phyloP scores from a whole-genome alignment of 2,888 invertebrate genomes.

The Nephrotoma flavescens region DNA sequence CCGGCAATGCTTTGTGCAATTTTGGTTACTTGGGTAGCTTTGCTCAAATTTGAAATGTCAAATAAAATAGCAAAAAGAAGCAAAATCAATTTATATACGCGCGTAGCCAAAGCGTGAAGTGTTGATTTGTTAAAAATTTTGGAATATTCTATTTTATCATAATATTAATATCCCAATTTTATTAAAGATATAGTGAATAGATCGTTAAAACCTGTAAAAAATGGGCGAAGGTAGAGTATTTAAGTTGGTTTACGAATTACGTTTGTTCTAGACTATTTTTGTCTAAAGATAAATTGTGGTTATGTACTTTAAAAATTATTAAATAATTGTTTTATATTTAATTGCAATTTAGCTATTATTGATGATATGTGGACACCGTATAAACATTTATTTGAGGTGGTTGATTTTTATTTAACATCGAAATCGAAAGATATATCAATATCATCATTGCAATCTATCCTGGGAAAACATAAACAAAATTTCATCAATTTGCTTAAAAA shows the following conservation, averaged over 20 bases:
- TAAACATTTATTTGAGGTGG: slow-evolving; percentile 55
- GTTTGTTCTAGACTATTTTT: neutral
- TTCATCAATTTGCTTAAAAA: slow-evolving; percentile 74
- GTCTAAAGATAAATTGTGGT: neutral
- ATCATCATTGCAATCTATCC: slow-evolving; percentile 48
- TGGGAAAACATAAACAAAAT: slow-evolving; percentile 71
- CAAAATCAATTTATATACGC: too few species aligned
- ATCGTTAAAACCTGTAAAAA: neutral
- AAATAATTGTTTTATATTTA: neutral
- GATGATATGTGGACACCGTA: slow-evolving; percentile 78
- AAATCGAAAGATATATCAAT: slow-evolving; percentile 43
- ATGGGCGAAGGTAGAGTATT: neutral
- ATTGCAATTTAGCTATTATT: slow-evolving; percentile 17
- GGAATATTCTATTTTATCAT: too few species aligned
- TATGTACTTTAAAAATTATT: neutral
- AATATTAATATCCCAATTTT: too few species aligned
- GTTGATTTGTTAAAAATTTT: too few species aligned
- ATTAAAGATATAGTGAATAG: neutral
- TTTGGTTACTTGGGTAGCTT: too few species aligned
- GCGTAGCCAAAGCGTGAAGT: too few species aligned
- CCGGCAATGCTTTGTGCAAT: too few species aligned
- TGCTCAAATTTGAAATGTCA: too few species aligned
- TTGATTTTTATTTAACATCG: slow-evolving; percentile 50
- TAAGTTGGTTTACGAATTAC: neutral
- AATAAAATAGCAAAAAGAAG: too few species aligned